These are phyloP conservation scores for Ranitomeya variabilis DNA, from an alignment of 2,113 vertebrate genomes.

Conservation along the genomic window DNA sequence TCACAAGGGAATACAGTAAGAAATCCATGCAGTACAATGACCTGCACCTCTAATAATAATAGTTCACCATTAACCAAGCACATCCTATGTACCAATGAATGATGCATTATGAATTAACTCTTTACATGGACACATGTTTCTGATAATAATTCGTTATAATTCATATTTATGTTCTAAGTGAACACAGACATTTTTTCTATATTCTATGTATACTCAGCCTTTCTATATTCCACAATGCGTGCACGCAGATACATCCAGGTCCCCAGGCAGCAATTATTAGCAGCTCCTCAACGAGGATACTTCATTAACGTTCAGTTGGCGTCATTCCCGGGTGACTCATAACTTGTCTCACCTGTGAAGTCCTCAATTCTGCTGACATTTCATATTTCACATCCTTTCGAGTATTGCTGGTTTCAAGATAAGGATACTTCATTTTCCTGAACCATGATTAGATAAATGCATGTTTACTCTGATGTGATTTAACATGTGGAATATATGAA, in stretches of 20 bases:
- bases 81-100: neutral
- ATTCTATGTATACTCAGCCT: neutral
- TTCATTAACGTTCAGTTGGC: conserved; percentile 18
- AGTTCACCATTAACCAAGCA: neutral
- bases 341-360: conserved; percentile 26
- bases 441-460: neutral
- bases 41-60: neutral
- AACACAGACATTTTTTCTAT: neutral
- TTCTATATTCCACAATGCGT: neutral
- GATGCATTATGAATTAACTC: neutral
- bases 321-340: neutral
- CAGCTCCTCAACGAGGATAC: neutral
- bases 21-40: neutral
- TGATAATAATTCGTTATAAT: neutral
- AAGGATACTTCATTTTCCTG: neutral
- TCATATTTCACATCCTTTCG: neutral
- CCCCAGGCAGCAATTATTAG: conserved; percentile 1
- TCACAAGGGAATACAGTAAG: neutral
- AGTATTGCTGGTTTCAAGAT: neutral
- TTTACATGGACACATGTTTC: neutral
- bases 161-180: neutral
- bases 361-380: conserved; percentile 10
- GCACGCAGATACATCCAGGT: neutral
- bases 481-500: neutral
- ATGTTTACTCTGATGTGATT: neutral